Evolutionary conservation across 2,888 invertebrate genomes (phyloP), one percentile per base, ranked within the genome.

Genomic region (Conchocele bisecta): DNA sequence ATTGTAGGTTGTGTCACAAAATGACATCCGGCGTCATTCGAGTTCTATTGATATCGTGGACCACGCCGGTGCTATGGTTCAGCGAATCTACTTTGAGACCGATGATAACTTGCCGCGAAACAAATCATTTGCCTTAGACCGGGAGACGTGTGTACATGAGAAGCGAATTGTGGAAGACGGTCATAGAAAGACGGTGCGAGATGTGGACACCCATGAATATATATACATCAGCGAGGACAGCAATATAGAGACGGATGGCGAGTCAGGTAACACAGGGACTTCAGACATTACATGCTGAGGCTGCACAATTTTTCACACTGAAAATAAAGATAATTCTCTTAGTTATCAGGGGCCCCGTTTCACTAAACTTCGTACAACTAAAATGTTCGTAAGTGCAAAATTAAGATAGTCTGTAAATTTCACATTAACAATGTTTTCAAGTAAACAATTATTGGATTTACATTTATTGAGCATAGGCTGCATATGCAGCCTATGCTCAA

Each of bases 41-140:
- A 76, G 76, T 42, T 60, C 61, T 48, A 29, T 76, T 24, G 76
- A 76, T 39, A 72, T 76, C 5, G 58, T 76, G 6, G 72, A 72
- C 41, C 66, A 72, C 37, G 57, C 57, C 9, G 76, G 76, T 0
- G 28, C 60, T 6, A 51, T 66, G 61, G 33, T 76, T 7, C 66
- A 76, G 7, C 35, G 69, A n/a, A 24, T 69, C 26, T 76, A 54
- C 48, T 76, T 72, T 68, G 72, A 76, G 42, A 51, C 50, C 4
- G 51, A 69, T 15, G 59, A 64, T 11, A 44, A 53, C n/a, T 42
- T 76, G 7, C 76, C 76, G 0, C 37, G 58, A 13, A 76, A 76
- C 50, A 46, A 69, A 35, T 76, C 76, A 7, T 76, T 76, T 54
- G 58, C 56, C 6, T 65, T 50, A 7, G 17, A 60, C 7, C 42